Evolutionary conservation across 2,888 invertebrate species (phyloP).

Genomic region (Vesta saturnalis): DNA sequence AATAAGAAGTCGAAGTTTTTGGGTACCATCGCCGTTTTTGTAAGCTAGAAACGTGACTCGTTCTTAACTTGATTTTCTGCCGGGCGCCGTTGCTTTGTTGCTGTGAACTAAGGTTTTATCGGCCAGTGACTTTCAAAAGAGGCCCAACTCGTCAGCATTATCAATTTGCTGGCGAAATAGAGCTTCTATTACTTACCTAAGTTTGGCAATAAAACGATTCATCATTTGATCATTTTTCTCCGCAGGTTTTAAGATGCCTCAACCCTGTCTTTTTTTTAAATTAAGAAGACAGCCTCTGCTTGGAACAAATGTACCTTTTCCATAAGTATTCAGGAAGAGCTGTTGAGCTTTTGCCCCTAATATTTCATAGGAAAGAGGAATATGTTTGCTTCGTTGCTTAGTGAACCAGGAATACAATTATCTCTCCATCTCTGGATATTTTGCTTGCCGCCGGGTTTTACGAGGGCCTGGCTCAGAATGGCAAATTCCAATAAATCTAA

Average conservation of each 20-base stretch:
- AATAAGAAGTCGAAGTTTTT: background rate
- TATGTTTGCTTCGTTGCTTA: background rate
- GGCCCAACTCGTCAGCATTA: background rate
- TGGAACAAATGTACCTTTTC: background rate
- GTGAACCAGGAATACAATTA: background rate
- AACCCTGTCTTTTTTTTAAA: background rate
- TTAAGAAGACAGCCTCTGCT: background rate
- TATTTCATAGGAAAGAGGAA: background rate
- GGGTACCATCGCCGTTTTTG: background rate
- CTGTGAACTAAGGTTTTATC: background rate
- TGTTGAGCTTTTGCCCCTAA: background rate
- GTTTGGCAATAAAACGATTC: background rate
- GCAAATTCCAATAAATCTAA: background rate
- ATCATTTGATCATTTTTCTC: background rate
- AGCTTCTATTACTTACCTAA: background rate
- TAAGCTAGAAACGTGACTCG: background rate
- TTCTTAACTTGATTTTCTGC: background rate
- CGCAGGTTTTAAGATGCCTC: background rate
- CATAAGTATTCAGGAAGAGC: background rate
- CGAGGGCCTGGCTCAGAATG: background rate
- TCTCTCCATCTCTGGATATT: background rate
- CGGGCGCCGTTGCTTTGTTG: background rate
- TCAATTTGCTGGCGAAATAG: background rate
- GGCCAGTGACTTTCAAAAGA: background rate
- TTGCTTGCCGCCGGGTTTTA: background rate